Percentiles rank a stretch among this genome's conserved stretches.
These are phyloP conservation scores for Gallinago paraguaiae DNA, from an alignment of 2,113 vertebrate genomes.

Conservation along the genomic window DNA sequence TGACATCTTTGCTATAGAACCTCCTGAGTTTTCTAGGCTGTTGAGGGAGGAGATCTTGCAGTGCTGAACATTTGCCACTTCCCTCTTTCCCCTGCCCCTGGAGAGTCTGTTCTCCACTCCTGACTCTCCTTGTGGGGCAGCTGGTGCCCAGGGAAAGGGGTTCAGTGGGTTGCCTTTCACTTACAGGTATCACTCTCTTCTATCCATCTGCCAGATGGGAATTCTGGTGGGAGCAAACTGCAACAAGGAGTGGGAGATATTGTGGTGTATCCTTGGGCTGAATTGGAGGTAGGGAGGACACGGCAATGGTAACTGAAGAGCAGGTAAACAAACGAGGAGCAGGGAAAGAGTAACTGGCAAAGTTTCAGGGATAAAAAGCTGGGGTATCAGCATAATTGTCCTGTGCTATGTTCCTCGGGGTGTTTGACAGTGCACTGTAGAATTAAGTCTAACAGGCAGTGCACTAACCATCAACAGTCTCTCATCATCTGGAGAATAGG, in stretches of 20 bases:
- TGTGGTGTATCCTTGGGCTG: not conserved
- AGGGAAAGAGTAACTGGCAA: not conserved
- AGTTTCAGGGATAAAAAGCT: not conserved
- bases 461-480: not conserved
- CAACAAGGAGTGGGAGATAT: fast-evolving
- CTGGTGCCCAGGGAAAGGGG: not conserved
- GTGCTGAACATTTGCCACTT: not conserved
- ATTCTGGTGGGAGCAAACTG: not conserved
- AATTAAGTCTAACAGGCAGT: not conserved
- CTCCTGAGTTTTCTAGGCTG: not conserved
- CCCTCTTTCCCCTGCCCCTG: not conserved
- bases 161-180: not conserved
- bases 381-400: not conserved
- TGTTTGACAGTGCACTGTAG: not conserved
- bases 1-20: not conserved
- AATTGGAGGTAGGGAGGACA: not conserved
- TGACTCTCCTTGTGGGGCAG: not conserved
- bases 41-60: not conserved
- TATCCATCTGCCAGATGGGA: fast-evolving
- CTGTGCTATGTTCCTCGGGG: not conserved
- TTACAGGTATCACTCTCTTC: not conserved
- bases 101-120: not conserved
- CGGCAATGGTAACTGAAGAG: not conserved
- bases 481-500: not conserved
- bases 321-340: not conserved